Conservation (phyloP, 2,113 vertebrate species). For the Myotis brandtii region DNA sequence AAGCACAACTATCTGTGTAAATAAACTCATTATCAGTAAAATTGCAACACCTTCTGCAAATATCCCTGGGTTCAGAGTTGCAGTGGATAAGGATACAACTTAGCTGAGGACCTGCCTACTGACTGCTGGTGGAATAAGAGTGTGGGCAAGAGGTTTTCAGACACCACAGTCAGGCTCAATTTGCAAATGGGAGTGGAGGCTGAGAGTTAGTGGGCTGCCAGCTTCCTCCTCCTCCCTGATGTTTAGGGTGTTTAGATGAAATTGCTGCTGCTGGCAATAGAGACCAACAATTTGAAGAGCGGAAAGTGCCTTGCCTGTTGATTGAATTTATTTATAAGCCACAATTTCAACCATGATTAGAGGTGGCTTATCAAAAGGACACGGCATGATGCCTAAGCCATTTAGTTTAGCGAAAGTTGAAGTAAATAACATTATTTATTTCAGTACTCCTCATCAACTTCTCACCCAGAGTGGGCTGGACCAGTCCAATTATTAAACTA, state of each 20-base stretch:
- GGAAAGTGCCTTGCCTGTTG: background rate
- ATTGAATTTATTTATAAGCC: slow-evolving; percentile 62
- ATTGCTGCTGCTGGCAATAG: background rate
- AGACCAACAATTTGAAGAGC: slow-evolving; percentile 12
- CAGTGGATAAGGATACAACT: background rate
- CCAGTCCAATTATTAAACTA: background rate
- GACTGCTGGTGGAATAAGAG: background rate
- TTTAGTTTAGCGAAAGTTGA: slow-evolving; percentile 56
- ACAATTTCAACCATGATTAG: slow-evolving; percentile 27
- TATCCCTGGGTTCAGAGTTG: background rate
- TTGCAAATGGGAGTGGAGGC: background rate
- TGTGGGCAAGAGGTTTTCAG: background rate
- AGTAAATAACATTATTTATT: slow-evolving; percentile 56
- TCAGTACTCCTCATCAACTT: background rate
- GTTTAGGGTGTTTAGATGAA: slow-evolving; percentile 20
- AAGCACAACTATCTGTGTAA: background rate
- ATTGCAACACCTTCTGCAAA: background rate
- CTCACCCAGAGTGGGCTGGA: background rate
- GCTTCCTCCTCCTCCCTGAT: background rate
- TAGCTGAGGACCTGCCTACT: background rate
- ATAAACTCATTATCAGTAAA: slow-evolving; percentile 37
- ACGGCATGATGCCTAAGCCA: background rate
- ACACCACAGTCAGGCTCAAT: background rate
- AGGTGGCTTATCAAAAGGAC: slow-evolving; percentile 53
- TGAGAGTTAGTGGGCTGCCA: background rate